Evolutionary conservation across 2,113 vertebrate genomes (phyloP), one percentile per base, ranked within the genome.

Genomic region (Onychorhynchus coronatus): DNA sequence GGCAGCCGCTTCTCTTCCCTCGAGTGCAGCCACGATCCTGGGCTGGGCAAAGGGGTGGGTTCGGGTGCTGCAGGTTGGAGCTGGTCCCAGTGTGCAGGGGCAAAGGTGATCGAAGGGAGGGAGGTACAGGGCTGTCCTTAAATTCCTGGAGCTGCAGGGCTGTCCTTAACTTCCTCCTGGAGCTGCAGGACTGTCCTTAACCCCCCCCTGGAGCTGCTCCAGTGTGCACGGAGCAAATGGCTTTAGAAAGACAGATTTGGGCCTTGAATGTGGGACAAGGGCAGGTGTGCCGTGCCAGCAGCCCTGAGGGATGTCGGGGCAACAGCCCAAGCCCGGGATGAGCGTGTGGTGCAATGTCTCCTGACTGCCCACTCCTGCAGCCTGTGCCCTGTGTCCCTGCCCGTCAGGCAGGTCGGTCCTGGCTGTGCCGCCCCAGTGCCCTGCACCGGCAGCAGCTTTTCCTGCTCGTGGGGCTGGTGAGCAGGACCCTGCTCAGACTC

Each of bases 351-450:
- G 15, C 44, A 8, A 2, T 4, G 3, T 44, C 41, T 44, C 71
- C 62, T 23, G 20, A 1, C 5, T 4, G 0, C 17, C 0, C 39
- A 1, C 33, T 30, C 14, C 2, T 1, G 11, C 56, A 17, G 49
- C 33, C 76, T n/a, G 31, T 37, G 31, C 75, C 42, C 39, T 12
- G 37, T 59, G 5, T 50, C 53, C 39, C 70, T 15, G 22, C 42
- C 2, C 3, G 16, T 62, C 1, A 4, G 53, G 67, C 13, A 7
- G 37, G 37, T 9, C 5, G 28, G 9, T 24, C 61, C 53, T 21
- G 28, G 39, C 39, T 18, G 47, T 70, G 71, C 47, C 78, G 14
- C 4, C 24, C 27, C 4, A 0, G 27, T 92, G 71, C 65, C 62
- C 31, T 6, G 68, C 3, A 0, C 14, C 41, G 79, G 59, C 39